Base-by-base conservation (phyloP, 2,113 vertebrate genomes). In the Mustelus asterias region DNA sequence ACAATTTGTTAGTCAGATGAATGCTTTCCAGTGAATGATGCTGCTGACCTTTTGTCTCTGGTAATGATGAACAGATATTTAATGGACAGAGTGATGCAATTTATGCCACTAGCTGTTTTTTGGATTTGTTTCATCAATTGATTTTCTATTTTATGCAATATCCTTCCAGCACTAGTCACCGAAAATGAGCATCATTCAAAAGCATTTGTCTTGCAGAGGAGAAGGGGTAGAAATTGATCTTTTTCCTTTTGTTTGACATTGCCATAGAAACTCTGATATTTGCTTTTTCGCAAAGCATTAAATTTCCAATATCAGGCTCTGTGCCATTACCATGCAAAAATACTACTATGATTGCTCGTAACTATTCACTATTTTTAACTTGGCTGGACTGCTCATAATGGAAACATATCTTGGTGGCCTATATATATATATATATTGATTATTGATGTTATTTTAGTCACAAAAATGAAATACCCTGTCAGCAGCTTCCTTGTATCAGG, bases 141-240 rank as follows among this genome's bases (percentile, higher is more conserved):
- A 95, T 95, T 95, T 95, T 95, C 94, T 48, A 95, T 95, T 95
- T 54, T 48, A 95, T 70, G 67, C 69, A 72, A 72, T 95, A 95
- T 76, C 69, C 94, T 76, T 95, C 69, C 69, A 29, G 94, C 69
- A 76, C 37, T 26, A 54, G 65, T 95, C 44, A 54, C 44, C 33
- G 69, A 54, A 72, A 95, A 72, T 76, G 94, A 95, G 44, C 16
- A 70, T 70, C 94, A 95, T 48, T 95, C 94, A 95, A 95, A 72
- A 69, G 29, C 41, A 95, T 72, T 76, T 72, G 67, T 95, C 37
- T 76, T 72, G 69, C 67, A 72, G 94, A 54, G 41, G 94, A 95
- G 69, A 54, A 48, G 54, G 72, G 67, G 70, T 95, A 70, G 93
- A 95, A 70, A 95, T 95, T 95, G 94, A 72, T 95, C 70, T 94